Conservation (phyloP, 2,113 vertebrate genomes). For the Microcebus murinus region DNA sequence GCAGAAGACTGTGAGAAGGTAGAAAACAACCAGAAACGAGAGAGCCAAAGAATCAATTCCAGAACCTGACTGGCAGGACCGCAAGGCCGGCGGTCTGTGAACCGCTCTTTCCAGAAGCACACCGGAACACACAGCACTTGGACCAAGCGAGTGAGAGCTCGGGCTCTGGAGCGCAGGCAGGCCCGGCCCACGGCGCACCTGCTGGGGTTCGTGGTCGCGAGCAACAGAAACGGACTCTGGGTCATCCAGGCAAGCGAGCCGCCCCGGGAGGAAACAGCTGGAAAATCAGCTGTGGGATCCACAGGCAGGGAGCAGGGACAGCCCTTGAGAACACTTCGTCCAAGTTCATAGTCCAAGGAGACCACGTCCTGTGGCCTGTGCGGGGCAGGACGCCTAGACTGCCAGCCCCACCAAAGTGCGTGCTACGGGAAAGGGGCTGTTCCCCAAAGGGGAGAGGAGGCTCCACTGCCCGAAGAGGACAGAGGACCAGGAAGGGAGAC, state of each 20-base stretch:
- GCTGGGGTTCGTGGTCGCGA: neutral
- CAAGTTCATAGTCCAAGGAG: neutral
- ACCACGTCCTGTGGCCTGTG: rapidly evolving
- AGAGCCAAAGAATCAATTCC: neutral
- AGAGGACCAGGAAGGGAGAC: neutral
- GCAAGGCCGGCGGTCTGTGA: rapidly evolving
- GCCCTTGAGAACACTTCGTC: neutral
- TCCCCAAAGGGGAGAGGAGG: neutral
- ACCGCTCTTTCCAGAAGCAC: neutral
- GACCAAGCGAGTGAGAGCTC: neutral
- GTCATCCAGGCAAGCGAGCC: neutral
- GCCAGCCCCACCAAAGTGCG: neutral
- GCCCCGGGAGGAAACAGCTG: neutral
- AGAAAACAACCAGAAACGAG: neutral
- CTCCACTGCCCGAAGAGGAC: too few relatives aligned
- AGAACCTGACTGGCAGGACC: neutral
- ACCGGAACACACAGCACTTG: rapidly evolving
- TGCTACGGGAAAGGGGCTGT: neutral
- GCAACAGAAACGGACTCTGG: neutral
- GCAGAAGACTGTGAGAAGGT: too few relatives aligned
- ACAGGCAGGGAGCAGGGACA: rapidly evolving
- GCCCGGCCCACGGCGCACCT: rapidly evolving
- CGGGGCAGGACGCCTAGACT: neutral
- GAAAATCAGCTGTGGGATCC: rapidly evolving
- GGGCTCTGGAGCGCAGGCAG: neutral